Conservation (phyloP, 37 sponge, comb jelly and placozoan genomes). For the Petrosia ficiformis region DNA sequence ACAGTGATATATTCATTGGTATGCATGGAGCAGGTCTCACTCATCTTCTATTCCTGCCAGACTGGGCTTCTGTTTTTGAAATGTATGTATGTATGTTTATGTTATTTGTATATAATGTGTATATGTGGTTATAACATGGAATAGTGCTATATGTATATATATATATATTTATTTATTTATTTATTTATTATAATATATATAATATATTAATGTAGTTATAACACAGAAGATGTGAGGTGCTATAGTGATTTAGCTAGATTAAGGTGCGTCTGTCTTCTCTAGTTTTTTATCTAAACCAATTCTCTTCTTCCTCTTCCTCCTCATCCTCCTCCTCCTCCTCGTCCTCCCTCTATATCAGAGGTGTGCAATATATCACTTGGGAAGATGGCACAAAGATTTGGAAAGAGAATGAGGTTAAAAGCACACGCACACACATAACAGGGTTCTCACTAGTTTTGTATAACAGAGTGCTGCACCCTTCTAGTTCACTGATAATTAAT, state of each 20-base stretch:
- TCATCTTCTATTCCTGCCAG: slow-evolving; percentile 88
- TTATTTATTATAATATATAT: neutral
- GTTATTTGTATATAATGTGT: neutral
- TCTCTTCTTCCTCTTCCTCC: too few species aligned
- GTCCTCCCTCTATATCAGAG: slow-evolving; percentile 40
- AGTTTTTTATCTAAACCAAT: neutral
- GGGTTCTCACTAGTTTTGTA: too few species aligned
- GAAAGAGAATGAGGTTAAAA: slow-evolving; percentile 63
- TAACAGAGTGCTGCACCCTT: too few species aligned
- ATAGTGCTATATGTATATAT: too few species aligned
- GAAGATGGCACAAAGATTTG: slow-evolving; percentile 51
- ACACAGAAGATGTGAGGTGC: slow-evolving; percentile 84
- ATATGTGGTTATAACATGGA: too few species aligned
- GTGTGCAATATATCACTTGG: slow-evolving; percentile 86
- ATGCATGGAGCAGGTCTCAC: slow-evolving; percentile 94
- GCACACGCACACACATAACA: too few species aligned
- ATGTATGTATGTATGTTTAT: slow-evolving; percentile 54
- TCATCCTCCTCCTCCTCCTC: too few species aligned
- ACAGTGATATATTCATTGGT: slow-evolving; percentile 86
- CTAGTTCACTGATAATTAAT: too few species aligned
- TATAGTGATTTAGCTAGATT: slow-evolving; percentile 87
- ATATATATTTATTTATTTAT: neutral
- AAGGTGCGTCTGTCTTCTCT: slow-evolving; percentile 21
- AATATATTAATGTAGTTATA: slow-evolving; percentile 74
- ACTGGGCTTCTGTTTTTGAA: slow-evolving; percentile 91